These are phyloP conservation scores for Andrena bicolor DNA, from an alignment of 2,888 invertebrate genomes.

Conservation along the genomic window DNA sequence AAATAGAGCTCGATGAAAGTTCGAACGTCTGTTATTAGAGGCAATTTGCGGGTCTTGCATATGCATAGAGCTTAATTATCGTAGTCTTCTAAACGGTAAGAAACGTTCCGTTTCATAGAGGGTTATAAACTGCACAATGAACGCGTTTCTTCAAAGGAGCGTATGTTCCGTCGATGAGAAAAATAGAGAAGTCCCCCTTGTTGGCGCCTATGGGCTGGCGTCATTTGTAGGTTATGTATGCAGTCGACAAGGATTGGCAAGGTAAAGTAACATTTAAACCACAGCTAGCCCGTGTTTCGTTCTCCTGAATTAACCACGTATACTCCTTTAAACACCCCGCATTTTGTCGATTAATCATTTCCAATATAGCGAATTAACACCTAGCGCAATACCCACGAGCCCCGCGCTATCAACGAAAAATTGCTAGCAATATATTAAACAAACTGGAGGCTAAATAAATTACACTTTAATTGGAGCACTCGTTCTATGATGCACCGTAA, in stretches of 20 bases:
- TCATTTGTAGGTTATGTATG: background rate
- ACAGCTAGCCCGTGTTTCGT: conserved; percentile 6
- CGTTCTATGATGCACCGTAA: conserved; percentile 27
- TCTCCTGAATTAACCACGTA: background rate
- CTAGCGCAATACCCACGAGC: background rate
- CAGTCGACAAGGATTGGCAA: background rate
- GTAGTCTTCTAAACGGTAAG: conserved; percentile 31
- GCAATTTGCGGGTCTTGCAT: conserved; percentile 40
- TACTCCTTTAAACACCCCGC: background rate
- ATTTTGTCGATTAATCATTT: conserved; percentile 34
- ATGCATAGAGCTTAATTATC: conserved; percentile 45
- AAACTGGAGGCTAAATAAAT: conserved; percentile 33
- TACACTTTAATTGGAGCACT: conserved; percentile 41
- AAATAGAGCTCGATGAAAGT: conserved; percentile 55
- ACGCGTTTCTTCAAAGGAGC: background rate
- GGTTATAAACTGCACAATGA: background rate
- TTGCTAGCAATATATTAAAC: conserved; percentile 12
- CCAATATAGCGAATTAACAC: conserved; percentile 19
- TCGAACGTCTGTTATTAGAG: conserved; percentile 48
- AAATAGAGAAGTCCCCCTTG: background rate
- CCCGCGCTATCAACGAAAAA: conserved; percentile 8
- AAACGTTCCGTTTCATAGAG: background rate
- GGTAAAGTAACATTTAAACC: background rate
- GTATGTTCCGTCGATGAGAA: background rate
- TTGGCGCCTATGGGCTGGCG: background rate